phyloP scores from a whole-genome alignment of 2,888 invertebrate genomes.

The Aelia acuminata region DNA sequence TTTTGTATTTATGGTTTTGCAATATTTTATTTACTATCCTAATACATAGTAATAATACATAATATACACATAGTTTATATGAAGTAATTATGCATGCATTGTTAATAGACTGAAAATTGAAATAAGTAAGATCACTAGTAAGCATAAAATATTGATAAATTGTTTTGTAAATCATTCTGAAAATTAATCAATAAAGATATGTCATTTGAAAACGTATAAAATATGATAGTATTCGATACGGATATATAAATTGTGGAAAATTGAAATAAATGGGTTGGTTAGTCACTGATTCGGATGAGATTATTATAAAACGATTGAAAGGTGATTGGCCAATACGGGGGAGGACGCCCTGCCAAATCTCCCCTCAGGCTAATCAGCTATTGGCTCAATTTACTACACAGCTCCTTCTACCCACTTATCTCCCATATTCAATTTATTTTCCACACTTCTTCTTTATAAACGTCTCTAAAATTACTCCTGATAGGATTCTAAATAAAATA shows the following conservation, averaged over 20 bases:
- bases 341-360: constrained; percentile 17
- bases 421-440: constrained; percentile 13
- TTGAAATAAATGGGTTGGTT: constrained; percentile 30
- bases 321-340: constrained; percentile 6
- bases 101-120: no score
- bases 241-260: constrained; percentile 4
- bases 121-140: no score
- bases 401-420: constrained; percentile 13
- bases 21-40: no score
- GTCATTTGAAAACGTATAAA: neutral
- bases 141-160: neutral
- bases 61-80: no score
- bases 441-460: constrained; percentile 13
- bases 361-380: constrained; percentile 53
- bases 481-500: neutral
- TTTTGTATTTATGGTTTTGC: no score
- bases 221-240: neutral
- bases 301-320: constrained; percentile 56
- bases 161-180: no score
- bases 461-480: neutral
- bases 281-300: constrained; percentile 27
- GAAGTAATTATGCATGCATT: no score
- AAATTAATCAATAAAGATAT: neutral
- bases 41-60: no score
- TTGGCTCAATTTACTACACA: constrained; percentile 52